Evolutionary conservation across 2,797 vertebrate genomes (phyloP).

Genomic region (Margarornis squamiger): DNA sequence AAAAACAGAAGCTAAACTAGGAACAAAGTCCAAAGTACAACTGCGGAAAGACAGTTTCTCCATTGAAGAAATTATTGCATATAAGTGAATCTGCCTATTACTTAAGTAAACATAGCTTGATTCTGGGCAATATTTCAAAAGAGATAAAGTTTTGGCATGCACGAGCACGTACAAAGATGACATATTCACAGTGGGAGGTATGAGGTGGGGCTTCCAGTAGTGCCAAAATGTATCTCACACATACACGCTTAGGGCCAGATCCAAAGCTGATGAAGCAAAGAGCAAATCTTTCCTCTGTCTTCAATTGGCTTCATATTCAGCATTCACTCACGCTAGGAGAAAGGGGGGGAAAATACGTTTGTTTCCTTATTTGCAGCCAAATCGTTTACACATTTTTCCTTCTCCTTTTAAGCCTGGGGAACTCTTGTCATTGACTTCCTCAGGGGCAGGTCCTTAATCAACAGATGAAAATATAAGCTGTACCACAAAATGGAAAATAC

Average conservation of each 20-base stretch:
- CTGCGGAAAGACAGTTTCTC: conserved; percentile 44
- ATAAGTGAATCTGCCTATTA: conserved; percentile 73
- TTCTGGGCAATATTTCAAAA: conserved; percentile 76
- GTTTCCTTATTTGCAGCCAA: conserved; percentile 40
- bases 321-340: neutral
- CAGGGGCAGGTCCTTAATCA: conserved; percentile 32
- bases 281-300: conserved; percentile 38
- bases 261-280: conserved; percentile 10
- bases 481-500: conserved; percentile 67
- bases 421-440: conserved; percentile 24
- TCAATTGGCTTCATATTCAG: neutral
- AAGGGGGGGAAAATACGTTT: neutral
- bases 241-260: neutral
- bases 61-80: conserved; percentile 60
- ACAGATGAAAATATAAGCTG: conserved; percentile 48
- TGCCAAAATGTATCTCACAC: conserved; percentile 65
- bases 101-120: conserved; percentile 75
- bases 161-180: conserved; percentile 71
- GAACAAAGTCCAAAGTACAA: conserved; percentile 69
- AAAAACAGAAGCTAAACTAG: conserved; percentile 69
- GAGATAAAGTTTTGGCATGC: conserved; percentile 68
- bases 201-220: conserved; percentile 67
- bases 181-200: conserved; percentile 78
- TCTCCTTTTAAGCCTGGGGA: conserved; percentile 24
- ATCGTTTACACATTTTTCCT: neutral